Evolutionary conservation across 2,113 vertebrate species (phyloP), one percentile per base, ranked within the genome.

Genomic region (Pandion haliaetus): DNA sequence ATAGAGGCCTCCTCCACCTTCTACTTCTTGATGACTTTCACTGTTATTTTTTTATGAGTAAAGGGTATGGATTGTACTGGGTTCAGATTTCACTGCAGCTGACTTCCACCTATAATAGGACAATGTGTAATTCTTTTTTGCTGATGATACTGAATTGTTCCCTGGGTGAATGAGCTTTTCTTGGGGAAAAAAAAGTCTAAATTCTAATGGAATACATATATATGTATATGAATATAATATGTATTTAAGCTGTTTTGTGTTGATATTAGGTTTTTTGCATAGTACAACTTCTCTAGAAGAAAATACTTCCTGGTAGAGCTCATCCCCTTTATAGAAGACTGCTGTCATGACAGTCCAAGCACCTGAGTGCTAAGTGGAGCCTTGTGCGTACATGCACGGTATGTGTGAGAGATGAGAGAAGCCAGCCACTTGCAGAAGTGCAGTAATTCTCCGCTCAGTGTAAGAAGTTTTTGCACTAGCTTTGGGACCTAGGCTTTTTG

Each of bases 1-100:
- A 2, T 13, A 80, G 59, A 94, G 21, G 18, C 29, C 67, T 97
- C 82, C 19, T 82, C 58, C 32, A 55, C 15, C 38, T 83, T 93
- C 84, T 86, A 62, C n/a, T 92, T 96, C 59, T 86, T 95, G 70
- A 87, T 81, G 66, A 88, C 31, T 95, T 97, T 78, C 71, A 72
- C 25, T 81, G 61, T 44, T 92, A 63, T 44, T 88, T 86, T 83
- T 90, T 93, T 65, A 86, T 95, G 73, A 89, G 81, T 91, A 95
- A 93, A 91, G 36, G 21, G 17, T 59, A 54, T 72, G 34, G 70
- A 86, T 93, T 44, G 38, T 59, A 26, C 13, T 25, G 23, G 12
- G 24, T 82, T 95, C 85, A 82, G 45, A 40, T 96, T 95, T 88
- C 1, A 4, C 40, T 58, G 74, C 17, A 67, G 25, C 29, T 70